Percentiles rank a stretch among this genome's conserved stretches.
Conservation (phyloP, 2,113 vertebrate genomes). For the Sebastes schlegelii region DNA sequence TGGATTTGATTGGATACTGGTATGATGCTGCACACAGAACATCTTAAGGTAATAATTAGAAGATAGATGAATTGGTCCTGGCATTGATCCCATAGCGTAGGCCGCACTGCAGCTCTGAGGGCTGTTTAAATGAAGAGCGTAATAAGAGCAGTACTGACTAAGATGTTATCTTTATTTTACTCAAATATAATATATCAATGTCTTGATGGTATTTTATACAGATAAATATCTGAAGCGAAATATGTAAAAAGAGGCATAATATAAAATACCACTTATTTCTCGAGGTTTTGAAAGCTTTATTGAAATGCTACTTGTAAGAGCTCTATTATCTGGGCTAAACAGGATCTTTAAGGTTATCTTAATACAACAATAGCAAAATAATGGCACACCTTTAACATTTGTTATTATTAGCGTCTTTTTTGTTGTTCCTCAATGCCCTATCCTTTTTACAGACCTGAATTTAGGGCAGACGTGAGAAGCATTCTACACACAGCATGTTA, state of each 20-base stretch:
- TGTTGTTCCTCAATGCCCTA: conserved; percentile 40
- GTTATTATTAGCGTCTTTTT: background rate
- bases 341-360: background rate
- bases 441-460: conserved; percentile 61
- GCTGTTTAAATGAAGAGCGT: conserved; percentile 29
- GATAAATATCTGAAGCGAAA: background rate
- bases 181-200: conserved; percentile 7
- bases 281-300: background rate
- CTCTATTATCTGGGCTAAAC: background rate
- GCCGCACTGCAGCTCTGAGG: conserved; percentile 24
- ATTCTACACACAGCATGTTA: conserved; percentile 55
- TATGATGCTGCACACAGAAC: conserved; percentile 82
- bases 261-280: background rate
- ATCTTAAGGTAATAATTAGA: conserved; percentile 85
- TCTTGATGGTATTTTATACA: background rate
- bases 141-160: conserved; percentile 20
- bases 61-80: conserved; percentile 80
- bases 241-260: background rate
- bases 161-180: background rate
- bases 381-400: background rate
- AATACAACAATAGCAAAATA: background rate
- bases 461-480: conserved; percentile 73
- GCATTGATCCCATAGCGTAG: conserved; percentile 40
- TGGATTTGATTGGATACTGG: conserved; percentile 84
- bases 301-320: background rate